phyloP scores from a whole-genome alignment of 2,113 vertebrate genomes.

The Isurus oxyrinchus region DNA sequence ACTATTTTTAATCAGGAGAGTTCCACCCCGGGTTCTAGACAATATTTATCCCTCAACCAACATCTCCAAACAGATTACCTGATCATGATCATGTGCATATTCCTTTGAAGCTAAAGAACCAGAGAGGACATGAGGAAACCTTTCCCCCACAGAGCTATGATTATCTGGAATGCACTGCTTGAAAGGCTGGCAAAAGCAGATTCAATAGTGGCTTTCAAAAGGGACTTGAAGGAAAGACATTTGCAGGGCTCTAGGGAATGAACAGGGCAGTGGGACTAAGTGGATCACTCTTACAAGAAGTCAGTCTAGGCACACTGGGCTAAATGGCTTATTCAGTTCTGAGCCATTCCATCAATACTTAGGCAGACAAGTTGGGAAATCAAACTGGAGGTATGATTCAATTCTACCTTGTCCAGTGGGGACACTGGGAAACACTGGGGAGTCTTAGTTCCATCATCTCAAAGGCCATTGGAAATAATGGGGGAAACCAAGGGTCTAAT shows the following conservation, averaged over 20 bases:
- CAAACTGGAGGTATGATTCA: neutral
- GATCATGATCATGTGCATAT: neutral
- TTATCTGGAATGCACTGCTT: too few species aligned
- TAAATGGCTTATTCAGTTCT: neutral
- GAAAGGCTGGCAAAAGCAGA: too few species aligned
- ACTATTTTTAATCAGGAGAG: neutral
- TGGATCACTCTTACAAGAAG: neutral
- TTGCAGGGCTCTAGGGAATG: neutral
- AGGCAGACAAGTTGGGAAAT: neutral
- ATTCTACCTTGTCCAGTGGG: neutral
- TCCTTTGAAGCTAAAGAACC: neutral
- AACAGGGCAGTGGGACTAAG: neutral
- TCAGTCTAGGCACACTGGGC: neutral
- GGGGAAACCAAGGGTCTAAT: neutral
- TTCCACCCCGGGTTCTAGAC: neutral
- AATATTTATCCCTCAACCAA: too few species aligned
- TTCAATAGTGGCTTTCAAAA: too few species aligned
- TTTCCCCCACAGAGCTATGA: too few species aligned
- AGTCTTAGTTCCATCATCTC: neutral
- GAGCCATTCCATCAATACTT: neutral
- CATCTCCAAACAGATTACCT: too few species aligned
- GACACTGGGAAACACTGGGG: neutral
- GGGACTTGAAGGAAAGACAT: neutral
- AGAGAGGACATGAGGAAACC: too few species aligned
- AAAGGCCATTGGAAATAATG: neutral